A percentile compares a stretch with the other conserved stretches of the same genome.
phyloP scores from a whole-genome alignment of 1,140 invertebrate species.

The Drosophila lacteicornis region DNA sequence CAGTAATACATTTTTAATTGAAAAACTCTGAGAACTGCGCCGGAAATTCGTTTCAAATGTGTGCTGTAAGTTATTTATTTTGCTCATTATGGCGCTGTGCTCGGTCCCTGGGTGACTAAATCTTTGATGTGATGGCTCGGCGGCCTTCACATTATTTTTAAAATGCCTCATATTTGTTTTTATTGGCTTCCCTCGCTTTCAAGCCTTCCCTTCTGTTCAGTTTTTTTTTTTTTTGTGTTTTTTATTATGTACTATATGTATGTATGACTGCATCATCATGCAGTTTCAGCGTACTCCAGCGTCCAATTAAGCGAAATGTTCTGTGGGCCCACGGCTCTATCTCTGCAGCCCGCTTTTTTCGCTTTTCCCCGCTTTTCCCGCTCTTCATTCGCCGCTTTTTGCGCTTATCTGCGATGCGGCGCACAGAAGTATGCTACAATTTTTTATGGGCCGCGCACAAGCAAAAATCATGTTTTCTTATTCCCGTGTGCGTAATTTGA shows the following conservation, averaged over 20 bases:
- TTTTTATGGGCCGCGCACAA: conserved; percentile 79
- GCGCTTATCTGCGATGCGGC: conserved; percentile 61
- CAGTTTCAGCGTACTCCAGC: conserved; percentile 75
- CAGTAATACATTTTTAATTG: conserved; percentile 16
- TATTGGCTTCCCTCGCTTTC: conserved; percentile 30
- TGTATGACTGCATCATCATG: conserved; percentile 78
- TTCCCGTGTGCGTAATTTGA: conserved; percentile 82
- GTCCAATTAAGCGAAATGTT: conserved; percentile 82
- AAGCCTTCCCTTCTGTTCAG: conserved; percentile 29
- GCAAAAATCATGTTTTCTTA: conserved; percentile 83
- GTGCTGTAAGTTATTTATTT: conserved; percentile 13
- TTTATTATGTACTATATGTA: conserved; percentile 32
- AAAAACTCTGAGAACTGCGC: not conserved
- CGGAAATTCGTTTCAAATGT: conserved; percentile 21
- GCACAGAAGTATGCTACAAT: conserved; percentile 78
- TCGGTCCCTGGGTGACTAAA: conserved; percentile 25
- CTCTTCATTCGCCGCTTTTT: conserved; percentile 6
- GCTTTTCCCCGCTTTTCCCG: not conserved
- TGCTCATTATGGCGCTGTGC: conserved; percentile 18
- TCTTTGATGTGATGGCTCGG: conserved; percentile 40
- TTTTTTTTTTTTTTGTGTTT: conserved; percentile 10
- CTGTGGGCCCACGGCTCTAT: conserved; percentile 62
- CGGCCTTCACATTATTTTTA: conserved; percentile 56
- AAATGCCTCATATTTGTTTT: conserved; percentile 57
- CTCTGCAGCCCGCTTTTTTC: not conserved